Evolutionary conservation across 2,797 vertebrate genomes (phyloP).

Genomic region (Macrochelys suwanniensis): DNA sequence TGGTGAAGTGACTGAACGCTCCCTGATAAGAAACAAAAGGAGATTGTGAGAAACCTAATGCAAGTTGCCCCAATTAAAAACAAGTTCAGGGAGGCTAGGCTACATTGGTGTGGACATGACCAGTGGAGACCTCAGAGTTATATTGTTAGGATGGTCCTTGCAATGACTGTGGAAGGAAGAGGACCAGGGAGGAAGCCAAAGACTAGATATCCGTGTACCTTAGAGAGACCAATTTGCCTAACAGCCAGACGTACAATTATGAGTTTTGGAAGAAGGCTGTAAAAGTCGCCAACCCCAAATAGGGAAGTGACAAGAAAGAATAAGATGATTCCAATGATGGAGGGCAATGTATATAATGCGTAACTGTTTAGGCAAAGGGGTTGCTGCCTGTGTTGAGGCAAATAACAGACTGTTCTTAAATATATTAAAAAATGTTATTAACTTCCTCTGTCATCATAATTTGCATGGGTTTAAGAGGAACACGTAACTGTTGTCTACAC

Average conservation of each 20-base stretch:
- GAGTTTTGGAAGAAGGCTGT: neutral
- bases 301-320: neutral
- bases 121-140: neutral
- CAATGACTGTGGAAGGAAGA: neutral
- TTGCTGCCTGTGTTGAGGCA: neutral
- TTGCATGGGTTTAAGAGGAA: neutral
- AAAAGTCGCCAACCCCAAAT: neutral
- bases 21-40: neutral
- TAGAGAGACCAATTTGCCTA: neutral
- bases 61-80: neutral
- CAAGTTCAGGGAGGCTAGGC: neutral
- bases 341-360: neutral
- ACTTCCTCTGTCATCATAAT: neutral
- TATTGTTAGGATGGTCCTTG: neutral
- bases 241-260: neutral
- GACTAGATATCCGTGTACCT: neutral
- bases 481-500: neutral
- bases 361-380: neutral
- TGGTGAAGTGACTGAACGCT: neutral
- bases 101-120: neutral
- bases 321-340: neutral
- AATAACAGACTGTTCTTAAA: neutral
- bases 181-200: neutral
- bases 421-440: neutral
- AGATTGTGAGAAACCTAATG: neutral